Evolutionary conservation across 2,888 invertebrate species (phyloP).

Genomic region (Leucophenga montana): DNA sequence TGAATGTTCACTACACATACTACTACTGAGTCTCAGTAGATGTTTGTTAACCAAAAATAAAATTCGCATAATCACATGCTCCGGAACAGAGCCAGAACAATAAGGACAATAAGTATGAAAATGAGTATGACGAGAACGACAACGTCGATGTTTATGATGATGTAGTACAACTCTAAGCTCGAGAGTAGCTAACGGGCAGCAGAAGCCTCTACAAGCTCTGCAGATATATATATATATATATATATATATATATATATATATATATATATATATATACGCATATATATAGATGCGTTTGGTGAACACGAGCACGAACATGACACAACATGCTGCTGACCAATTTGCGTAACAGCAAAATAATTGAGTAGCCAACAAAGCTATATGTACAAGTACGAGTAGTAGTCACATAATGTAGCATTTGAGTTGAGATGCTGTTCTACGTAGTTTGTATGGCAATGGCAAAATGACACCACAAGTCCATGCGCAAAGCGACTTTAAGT

Average conservation of each 20-base stretch:
- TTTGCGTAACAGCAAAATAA: conserved; percentile 63
- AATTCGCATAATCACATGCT: neutral
- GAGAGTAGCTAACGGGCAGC: neutral
- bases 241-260: neutral
- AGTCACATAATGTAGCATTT: neutral
- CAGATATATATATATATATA: neutral
- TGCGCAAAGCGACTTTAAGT: too few relatives aligned
- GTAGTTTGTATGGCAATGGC: neutral
- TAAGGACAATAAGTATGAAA: neutral
- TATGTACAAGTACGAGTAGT: conserved; percentile 15
- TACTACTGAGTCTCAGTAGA: neutral
- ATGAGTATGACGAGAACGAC: neutral
- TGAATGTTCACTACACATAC: conserved; percentile 4
- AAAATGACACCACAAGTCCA: neutral
- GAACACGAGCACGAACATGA: conserved; percentile 33
- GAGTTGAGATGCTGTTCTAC: too few relatives aligned
- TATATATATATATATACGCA: neutral
- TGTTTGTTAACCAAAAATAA: conserved; percentile 9
- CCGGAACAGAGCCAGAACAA: neutral
- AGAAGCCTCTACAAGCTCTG: too few relatives aligned
- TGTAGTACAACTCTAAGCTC: neutral
- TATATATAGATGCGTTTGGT: conserved; percentile 18
- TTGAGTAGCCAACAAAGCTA: conserved; percentile 56
- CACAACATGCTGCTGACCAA: conserved; percentile 42
- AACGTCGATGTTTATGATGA: neutral